Evolutionary conservation across 2,797 vertebrate species (phyloP), one percentile per base, ranked within the genome.

Genomic region (Macropus fuliginosus): DNA sequence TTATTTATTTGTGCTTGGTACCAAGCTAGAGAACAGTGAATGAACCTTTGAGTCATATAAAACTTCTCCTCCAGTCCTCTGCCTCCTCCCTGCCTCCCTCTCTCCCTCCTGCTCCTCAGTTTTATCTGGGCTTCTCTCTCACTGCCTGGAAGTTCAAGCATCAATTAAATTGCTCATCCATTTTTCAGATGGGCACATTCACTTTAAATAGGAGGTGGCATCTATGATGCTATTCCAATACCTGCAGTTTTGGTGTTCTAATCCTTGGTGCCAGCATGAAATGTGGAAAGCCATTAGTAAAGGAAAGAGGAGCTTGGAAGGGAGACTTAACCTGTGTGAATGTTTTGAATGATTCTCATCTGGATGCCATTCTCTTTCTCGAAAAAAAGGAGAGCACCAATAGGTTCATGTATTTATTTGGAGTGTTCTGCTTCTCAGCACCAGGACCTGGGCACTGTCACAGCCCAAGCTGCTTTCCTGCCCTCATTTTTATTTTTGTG

Each of bases 391-490:
- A 91, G 54, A 54, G 29, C 9, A 10, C 13, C 16, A 55, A 28
- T 0, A 57, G 46, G 21, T 94, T 90, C 57, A 2, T 46, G 56
- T 91, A 5, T 90, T 56, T 92, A 91, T 62, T 62, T 24, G 0
- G 2, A 66, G 92, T 56, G 9, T 91, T 3, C 92, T 57, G 1
- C 34, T 96, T 1, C 18, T 92, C 21, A 92, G 90, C 62, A 18
- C 57, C 92, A 81, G 31, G 74, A 81, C 40, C 56, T 55, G 91
- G 92, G 13, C 55, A 90, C 90, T 90, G n/a, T 40, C 24, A 50
- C 50, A 18, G 92, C 56, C 10, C 0, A n/a, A 0, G 0, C 34
- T 54, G 92, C 11, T 62, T 0, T 0, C 52, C 40, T 92, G 6
- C 52, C 87, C 97, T 94, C 34, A 31, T 97, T 94, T 2, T 46